A percentile compares a stretch with the other conserved stretches of the same genome.
Evolutionary conservation across 1,140 invertebrate species (phyloP).

Genomic region (Helicoverpa armigera): DNA sequence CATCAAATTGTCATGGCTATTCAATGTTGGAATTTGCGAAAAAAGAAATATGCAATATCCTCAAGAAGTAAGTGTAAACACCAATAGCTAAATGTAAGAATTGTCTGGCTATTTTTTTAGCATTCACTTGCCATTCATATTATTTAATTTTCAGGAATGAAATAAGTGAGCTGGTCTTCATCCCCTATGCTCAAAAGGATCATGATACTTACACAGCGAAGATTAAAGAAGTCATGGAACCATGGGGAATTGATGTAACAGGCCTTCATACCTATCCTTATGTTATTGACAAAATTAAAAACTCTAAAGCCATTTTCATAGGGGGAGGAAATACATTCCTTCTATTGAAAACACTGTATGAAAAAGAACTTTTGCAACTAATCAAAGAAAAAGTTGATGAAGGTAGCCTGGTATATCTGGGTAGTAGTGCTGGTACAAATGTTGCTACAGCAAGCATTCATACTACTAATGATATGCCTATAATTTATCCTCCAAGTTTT

Average conservation of each 20-base stretch:
- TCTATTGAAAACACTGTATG: constrained; percentile 90
- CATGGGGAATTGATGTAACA: constrained; percentile 89
- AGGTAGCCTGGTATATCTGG: constrained; percentile 92
- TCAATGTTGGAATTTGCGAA: constrained; percentile 90
- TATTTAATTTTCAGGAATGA: constrained; percentile 86
- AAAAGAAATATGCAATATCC: constrained; percentile 88
- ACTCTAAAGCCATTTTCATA: constrained; percentile 91
- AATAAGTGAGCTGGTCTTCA: constrained; percentile 90
- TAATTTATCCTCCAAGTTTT: constrained; percentile 92
- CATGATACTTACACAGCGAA: constrained; percentile 90
- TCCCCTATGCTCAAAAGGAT: constrained; percentile 91
- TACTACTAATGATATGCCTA: constrained; percentile 96
- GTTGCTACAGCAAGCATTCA: constrained; percentile 92
- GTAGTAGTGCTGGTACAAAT: constrained; percentile 94
- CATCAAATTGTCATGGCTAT: constrained; percentile 90
- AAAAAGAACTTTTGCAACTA: constrained; percentile 89
- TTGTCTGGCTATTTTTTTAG: background rate
- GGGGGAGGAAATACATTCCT: constrained; percentile 94
- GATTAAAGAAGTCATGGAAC: constrained; percentile 87
- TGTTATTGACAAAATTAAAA: constrained; percentile 87
- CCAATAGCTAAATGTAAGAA: background rate
- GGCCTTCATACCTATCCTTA: constrained; percentile 89
- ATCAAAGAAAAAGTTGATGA: constrained; percentile 89
- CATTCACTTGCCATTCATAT: too few relatives aligned
- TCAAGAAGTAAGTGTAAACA: constrained; percentile 87